phyloP scores from a whole-genome alignment of 1,140 invertebrate genomes.

The Caenorhabditis remanei region DNA sequence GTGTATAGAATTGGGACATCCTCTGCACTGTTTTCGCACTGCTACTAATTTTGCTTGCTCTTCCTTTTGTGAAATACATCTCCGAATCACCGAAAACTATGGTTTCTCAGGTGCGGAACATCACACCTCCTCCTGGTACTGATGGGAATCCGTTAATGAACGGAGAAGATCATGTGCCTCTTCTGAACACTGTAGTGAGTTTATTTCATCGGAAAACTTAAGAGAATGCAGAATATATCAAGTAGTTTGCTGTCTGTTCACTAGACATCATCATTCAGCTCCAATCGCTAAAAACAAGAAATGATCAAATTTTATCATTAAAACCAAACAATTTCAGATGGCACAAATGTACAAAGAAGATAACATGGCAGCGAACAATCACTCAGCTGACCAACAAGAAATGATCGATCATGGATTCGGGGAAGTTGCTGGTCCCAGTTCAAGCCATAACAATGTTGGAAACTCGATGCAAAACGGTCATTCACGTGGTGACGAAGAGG shows the following conservation, averaged over 20 bases:
- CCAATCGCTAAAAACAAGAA: not conserved
- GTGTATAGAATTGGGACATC: no score
- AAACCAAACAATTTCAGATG: conserved; percentile 17
- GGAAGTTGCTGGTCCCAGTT: not conserved
- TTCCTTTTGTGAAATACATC: not conserved
- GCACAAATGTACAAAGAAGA: conserved; percentile 42
- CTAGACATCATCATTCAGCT: not conserved
- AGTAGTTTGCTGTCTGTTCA: no score
- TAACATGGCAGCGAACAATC: not conserved
- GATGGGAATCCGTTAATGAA: not conserved
- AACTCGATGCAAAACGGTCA: not conserved
- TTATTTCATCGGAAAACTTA: not conserved
- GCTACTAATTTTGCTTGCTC: not conserved
- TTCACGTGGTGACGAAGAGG: not conserved
- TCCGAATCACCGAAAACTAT: not conserved
- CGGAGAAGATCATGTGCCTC: conserved; percentile 14
- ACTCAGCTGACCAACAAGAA: not conserved
- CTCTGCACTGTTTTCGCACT: not conserved
- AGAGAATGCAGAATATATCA: not conserved
- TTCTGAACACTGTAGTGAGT: conserved; percentile 32
- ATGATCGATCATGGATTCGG: conserved; percentile 22
- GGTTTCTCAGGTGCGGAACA: not conserved
- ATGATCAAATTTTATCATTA: not conserved
- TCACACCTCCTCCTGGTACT: conserved; percentile 24
- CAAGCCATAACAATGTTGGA: not conserved